Base-by-base conservation (phyloP, 2,888 invertebrate genomes). In the Catocala nupta region DNA sequence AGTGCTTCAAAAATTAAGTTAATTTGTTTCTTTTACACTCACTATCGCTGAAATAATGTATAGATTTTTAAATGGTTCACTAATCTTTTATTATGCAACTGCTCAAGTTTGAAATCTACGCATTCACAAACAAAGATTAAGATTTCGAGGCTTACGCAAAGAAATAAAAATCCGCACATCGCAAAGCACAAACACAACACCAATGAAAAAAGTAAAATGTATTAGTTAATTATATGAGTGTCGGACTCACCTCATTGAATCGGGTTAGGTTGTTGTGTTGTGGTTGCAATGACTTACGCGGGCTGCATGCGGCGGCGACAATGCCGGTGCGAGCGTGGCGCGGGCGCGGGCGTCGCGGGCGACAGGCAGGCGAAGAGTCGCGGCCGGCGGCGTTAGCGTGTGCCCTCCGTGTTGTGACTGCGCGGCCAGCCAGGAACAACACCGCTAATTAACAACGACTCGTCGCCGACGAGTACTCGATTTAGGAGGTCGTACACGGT, bases 231-330 rank as follows among this genome's bases (percentile, higher is more conserved):
- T 7, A 7, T 39, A 39, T 7, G 36, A 7, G 52, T 69, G 12
- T 10, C 9, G 54, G 57, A 83, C 87, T 85, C 67, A 90, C 90
- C 90, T 89, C 90, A 90, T 90, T 84, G 86, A 82, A 71, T 69
- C 71, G 70, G 74, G 73, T 75, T 80, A 57, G 65, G 55, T 71
- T 65, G 68, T 75, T 73, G 73, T 74, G 70, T 77, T 71, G 70
- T 76, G 75, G 71, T 77, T 71, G 73, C 60, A 67, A 71, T 77
- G 80, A 81, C 72, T 84, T 83, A 82, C 72, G 75, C 74, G 75
- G 66, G 71, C 78, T 75, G 73, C 81, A 82, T 81, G 78, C 84
- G 79, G 69, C 76, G 70, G 58, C 52, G 67, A 39, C 44, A n/a
- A 9, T 39, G 36, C 36, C 36, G 36, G 36, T 7, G 36, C 64